A percentile compares a stretch with the other conserved stretches of the same genome.
phyloP scores from a whole-genome alignment of 2,113 vertebrate species.

The Ancistrus triradiatus region DNA sequence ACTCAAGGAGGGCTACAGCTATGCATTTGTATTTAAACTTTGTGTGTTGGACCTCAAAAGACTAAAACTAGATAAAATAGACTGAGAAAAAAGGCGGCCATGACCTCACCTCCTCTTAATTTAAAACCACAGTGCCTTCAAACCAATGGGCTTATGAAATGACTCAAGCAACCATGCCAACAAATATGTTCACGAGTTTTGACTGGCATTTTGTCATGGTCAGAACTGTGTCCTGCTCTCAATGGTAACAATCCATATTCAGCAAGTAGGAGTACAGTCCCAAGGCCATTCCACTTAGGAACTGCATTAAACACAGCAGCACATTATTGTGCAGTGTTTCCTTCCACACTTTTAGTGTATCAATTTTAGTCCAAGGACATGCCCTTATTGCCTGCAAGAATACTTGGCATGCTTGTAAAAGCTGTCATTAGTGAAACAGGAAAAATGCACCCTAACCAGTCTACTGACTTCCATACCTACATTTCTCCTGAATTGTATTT shows the following conservation, averaged over 20 bases:
- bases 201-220: not conserved
- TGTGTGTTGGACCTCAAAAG: too few relatives aligned
- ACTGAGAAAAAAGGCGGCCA: too few relatives aligned
- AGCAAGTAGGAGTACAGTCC: not conserved
- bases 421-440: conserved; percentile 31
- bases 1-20: too few relatives aligned
- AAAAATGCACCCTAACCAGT: conserved; percentile 47
- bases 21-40: too few relatives aligned
- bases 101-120: conserved; percentile 1
- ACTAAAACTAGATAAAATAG: too few relatives aligned
- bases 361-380: conserved; percentile 8
- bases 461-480: conserved; percentile 29
- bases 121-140: not conserved
- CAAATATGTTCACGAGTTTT: not conserved
- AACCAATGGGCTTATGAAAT: not conserved
- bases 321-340: not conserved
- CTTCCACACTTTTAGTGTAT: too few relatives aligned
- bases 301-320: conserved; percentile 1
- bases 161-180: not conserved
- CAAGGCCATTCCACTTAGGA: not conserved
- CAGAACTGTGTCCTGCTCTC: conserved; percentile 1
- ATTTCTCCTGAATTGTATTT: too few relatives aligned
- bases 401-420: conserved; percentile 23
- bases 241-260: not conserved
- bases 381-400: not conserved